phyloP scores from a whole-genome alignment of 2,888 invertebrate genomes.

The Himalopsyche japonica region DNA sequence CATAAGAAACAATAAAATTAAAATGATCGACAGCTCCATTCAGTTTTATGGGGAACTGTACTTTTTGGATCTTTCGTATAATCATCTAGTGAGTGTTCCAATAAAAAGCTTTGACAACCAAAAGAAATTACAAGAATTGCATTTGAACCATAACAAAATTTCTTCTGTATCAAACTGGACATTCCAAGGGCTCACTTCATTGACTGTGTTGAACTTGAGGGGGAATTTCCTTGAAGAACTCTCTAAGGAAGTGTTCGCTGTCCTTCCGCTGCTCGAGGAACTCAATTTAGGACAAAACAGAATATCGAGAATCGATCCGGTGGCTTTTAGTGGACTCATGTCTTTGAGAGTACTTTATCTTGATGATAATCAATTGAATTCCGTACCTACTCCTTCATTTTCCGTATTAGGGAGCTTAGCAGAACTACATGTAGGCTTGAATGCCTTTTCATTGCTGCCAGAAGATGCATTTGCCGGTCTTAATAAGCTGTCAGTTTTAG shows the following conservation, averaged over 20 bases:
- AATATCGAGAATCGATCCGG: slow-evolving; percentile 76
- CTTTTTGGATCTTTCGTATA: slow-evolving; percentile 81
- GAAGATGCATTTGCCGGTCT: slow-evolving; percentile 80
- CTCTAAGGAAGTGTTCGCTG: slow-evolving; percentile 73
- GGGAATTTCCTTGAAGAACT: slow-evolving; percentile 82
- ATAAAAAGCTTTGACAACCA: slow-evolving; percentile 79
- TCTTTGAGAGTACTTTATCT: slow-evolving; percentile 79
- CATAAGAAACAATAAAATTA: slow-evolving; percentile 83
- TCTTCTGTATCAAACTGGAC: slow-evolving; percentile 79
- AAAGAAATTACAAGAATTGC: slow-evolving; percentile 79
- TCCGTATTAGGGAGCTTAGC: slow-evolving; percentile 76
- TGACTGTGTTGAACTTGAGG: slow-evolving; percentile 79
- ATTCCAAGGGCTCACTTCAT: slow-evolving; percentile 74
- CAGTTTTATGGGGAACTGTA: slow-evolving; percentile 87
- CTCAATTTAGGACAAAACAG: slow-evolving; percentile 85
- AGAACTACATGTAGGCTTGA: slow-evolving; percentile 82
- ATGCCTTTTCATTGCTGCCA: slow-evolving; percentile 75
- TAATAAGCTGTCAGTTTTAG: slow-evolving; percentile 73
- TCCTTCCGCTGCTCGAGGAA: slow-evolving; percentile 77
- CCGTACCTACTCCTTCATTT: slow-evolving; percentile 76
- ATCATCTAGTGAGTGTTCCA: slow-evolving; percentile 82
- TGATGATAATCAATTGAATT: slow-evolving; percentile 80
- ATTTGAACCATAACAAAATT: slow-evolving; percentile 83
- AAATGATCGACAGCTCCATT: slow-evolving; percentile 86
- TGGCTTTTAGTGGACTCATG: slow-evolving; percentile 74